Base-by-base conservation (phyloP, 2,113 vertebrate species). In the Corydoras sp. region DNA sequence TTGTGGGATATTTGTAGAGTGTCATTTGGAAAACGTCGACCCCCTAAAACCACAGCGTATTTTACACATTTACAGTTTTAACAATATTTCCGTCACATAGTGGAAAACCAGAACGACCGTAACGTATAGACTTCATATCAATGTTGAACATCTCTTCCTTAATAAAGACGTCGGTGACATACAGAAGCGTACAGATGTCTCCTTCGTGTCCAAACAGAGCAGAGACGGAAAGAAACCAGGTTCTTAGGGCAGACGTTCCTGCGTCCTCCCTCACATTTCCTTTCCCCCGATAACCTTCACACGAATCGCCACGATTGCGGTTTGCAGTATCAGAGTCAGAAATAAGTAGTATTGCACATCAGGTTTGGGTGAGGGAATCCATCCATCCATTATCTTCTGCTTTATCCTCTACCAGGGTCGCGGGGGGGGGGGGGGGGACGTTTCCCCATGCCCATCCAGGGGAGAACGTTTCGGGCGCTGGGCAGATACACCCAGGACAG, bases 51-150 rank as follows among this genome's bases (percentile, higher is more conserved):
- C 82, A 73, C 83, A 86, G 81, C 78, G 71, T 88, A 86, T 79
- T 91, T 85, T 88, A 90, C 89, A 92, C 83, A 88, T 91, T 79
- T 89, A 91, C 85, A 91, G 73, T 81, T 75, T 84, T 82, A 31
- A 82, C 79, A 80, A 83, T 65, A 80, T 80, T 77, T 82, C 67
- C 29, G 70, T 63, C 67, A 58, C 35, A 69, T 49, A 75, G 73
- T 62, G 56, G 67, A 61, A 60, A 73, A 78, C 81, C 61, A 58
- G 76, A 24, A 75, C 72, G 67, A 83, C 61, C 77, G 78, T 80
- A 64, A 73, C 78, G 75, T 80, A 73, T 67, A 80, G 76, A 75
- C 74, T 24, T 24, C 18, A 24, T 24, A 24, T 24, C 18, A 24
- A 24, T 24, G 18, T 24, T 24, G 18, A 24, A 24, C 18, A 24